Conservation (phyloP, 2,113 vertebrate genomes). For the Xenus cinereus region DNA sequence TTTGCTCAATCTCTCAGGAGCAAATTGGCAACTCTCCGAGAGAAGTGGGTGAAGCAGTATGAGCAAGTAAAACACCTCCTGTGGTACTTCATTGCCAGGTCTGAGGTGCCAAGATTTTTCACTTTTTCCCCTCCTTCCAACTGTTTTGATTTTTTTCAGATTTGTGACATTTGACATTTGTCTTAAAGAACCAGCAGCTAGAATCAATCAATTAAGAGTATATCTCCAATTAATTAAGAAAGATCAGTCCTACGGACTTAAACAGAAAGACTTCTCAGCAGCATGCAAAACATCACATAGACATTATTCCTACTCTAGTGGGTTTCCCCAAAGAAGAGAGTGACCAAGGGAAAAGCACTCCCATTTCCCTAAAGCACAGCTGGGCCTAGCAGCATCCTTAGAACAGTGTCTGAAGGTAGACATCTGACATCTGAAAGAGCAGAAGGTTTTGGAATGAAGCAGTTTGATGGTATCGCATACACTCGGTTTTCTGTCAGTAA, state of each 20-base stretch:
- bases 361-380: background rate
- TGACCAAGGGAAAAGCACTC: background rate
- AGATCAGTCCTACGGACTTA: background rate
- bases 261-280: background rate
- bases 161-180: background rate
- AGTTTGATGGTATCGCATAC: background rate
- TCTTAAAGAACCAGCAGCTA: background rate
- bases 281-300: background rate
- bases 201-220: background rate
- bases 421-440: background rate
- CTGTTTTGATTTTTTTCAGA: background rate
- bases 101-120: background rate
- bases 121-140: background rate
- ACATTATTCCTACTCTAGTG: background rate
- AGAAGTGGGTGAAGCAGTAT: background rate
- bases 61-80: background rate
- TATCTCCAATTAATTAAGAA: background rate
- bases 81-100: background rate
- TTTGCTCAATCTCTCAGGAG: background rate
- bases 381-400: background rate
- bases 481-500: constrained; percentile 4
- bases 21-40: background rate
- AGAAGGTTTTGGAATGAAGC: constrained; percentile 26
- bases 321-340: background rate
- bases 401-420: background rate